Evolutionary conservation across 2,113 vertebrate species (phyloP).

Genomic region (Xyrauchen texanus): DNA sequence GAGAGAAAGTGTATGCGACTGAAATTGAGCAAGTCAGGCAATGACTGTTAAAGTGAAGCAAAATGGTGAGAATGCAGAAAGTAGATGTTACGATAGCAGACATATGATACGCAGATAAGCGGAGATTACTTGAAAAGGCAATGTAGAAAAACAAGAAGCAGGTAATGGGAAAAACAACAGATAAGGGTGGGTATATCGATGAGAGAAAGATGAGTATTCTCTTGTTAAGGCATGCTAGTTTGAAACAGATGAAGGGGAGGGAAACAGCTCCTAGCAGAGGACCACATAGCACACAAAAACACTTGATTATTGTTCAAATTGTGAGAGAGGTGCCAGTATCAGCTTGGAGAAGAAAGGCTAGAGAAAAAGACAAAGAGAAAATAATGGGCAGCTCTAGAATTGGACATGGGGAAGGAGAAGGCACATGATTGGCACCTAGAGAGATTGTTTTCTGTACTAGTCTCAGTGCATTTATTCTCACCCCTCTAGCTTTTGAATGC

Average conservation of each 20-base stretch:
- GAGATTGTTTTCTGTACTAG: slow-evolving; percentile 14
- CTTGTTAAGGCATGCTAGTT: slow-evolving; percentile 5
- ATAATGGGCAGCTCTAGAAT: slow-evolving; percentile 16
- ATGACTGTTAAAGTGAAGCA: slow-evolving; percentile 27
- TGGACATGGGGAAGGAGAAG: slow-evolving; percentile 13
- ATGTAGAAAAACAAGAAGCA: slow-evolving; percentile 38
- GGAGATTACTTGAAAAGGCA: slow-evolving; percentile 20
- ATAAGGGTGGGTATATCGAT: slow-evolving; percentile 26
- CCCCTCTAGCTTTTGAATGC: background rate
- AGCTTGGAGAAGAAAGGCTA: slow-evolving; percentile 12
- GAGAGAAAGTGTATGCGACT: background rate
- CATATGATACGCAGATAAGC: slow-evolving; percentile 35
- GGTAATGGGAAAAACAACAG: slow-evolving; percentile 30
- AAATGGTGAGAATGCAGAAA: background rate
- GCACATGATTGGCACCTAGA: slow-evolving; percentile 17
- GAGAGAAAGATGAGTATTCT: background rate
- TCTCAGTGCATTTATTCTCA: background rate
- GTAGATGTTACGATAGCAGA: slow-evolving; percentile 27
- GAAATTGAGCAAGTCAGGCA: slow-evolving; percentile 9
- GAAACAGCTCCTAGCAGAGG: slow-evolving; percentile 1
- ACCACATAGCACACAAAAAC: slow-evolving; percentile 14
- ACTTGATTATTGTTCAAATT: slow-evolving; percentile 47
- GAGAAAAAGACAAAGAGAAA: background rate
- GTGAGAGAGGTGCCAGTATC: slow-evolving; percentile 3
- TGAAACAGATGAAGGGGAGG: background rate